These are phyloP conservation scores for Carassius auratus DNA, from an alignment of 2,113 vertebrate species.

Conservation along the genomic window DNA sequence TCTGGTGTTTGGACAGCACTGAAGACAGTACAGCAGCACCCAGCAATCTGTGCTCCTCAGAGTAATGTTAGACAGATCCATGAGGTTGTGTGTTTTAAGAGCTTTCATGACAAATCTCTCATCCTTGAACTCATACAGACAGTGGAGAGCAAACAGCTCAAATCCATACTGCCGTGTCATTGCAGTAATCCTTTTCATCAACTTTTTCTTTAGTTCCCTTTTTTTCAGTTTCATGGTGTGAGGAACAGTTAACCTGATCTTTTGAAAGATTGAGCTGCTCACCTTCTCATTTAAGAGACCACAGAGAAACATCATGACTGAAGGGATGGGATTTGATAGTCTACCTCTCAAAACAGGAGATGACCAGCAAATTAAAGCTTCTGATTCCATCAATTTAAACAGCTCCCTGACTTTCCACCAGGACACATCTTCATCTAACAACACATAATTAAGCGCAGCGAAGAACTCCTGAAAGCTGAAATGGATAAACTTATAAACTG, in stretches of 20 bases:
- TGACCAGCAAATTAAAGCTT: accelerated
- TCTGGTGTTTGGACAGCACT: conserved; percentile 24
- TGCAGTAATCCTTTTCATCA: no score
- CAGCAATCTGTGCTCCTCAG: conserved; percentile 5
- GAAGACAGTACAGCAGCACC: conserved; percentile 35
- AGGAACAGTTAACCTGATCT: neutral
- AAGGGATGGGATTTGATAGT: neutral
- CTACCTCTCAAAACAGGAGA: neutral
- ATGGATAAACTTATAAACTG: conserved; percentile 50
- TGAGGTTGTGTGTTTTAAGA: no score
- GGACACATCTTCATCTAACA: neutral
- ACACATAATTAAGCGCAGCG: conserved; percentile 28
- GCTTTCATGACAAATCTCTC: neutral
- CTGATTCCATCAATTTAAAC: neutral
- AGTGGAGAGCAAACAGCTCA: neutral
- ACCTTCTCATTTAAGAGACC: conserved; percentile 11
- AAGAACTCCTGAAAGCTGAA: conserved; percentile 63
- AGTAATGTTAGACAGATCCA: neutral
- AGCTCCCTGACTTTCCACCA: neutral
- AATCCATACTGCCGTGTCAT: no score
- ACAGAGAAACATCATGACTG: neutral
- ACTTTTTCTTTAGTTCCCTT: neutral
- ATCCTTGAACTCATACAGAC: conserved; percentile 37
- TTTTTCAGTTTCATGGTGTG: neutral
- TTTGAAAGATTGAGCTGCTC: neutral